Evolutionary conservation across 2,888 invertebrate species (phyloP).

Genomic region (Sceliomorpha sp.): DNA sequence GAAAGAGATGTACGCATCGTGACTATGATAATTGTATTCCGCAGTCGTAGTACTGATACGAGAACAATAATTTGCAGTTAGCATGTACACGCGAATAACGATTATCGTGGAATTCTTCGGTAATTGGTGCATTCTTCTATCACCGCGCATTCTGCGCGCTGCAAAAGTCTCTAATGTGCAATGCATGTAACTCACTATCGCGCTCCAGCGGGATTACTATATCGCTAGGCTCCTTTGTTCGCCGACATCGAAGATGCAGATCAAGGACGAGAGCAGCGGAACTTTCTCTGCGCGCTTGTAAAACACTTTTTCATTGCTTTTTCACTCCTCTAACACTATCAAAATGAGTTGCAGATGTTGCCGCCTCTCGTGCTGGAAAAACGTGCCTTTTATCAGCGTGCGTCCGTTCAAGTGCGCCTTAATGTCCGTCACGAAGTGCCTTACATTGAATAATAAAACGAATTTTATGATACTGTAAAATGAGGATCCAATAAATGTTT

Average conservation of each 20-base stretch:
- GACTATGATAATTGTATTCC: conserved; percentile 40
- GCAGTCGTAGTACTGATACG: conserved; percentile 33
- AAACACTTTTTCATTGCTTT: conserved; percentile 18
- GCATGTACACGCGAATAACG: conserved; percentile 34
- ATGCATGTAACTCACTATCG: conserved; percentile 49
- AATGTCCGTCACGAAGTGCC: conserved; percentile 2
- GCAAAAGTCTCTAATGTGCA: conserved; percentile 45
- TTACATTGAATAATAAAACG: conserved; percentile 34
- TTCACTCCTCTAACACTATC: conserved; percentile 16
- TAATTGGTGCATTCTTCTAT: conserved; percentile 49
- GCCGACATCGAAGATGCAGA: conserved; percentile 29
- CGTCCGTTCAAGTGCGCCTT: too few relatives aligned
- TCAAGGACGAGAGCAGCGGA: conserved; percentile 29
- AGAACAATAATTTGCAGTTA: conserved; percentile 48
- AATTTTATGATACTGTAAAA: conserved; percentile 28
- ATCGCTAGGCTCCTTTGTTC: conserved; percentile 34
- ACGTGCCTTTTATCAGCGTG: conserved; percentile 27
- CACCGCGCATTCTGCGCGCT: conserved; percentile 3
- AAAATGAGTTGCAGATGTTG: conserved; percentile 35
- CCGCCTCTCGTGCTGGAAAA: conserved; percentile 16
- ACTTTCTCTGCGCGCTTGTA: conserved; percentile 20
- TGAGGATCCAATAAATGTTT: conserved; percentile 22
- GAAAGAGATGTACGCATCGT: conserved; percentile 31
- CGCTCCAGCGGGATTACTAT: conserved; percentile 14
- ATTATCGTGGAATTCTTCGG: conserved; percentile 41